Evolutionary conservation across 1,140 invertebrate species (phyloP).

Genomic region (Chironomus tepperi): DNA sequence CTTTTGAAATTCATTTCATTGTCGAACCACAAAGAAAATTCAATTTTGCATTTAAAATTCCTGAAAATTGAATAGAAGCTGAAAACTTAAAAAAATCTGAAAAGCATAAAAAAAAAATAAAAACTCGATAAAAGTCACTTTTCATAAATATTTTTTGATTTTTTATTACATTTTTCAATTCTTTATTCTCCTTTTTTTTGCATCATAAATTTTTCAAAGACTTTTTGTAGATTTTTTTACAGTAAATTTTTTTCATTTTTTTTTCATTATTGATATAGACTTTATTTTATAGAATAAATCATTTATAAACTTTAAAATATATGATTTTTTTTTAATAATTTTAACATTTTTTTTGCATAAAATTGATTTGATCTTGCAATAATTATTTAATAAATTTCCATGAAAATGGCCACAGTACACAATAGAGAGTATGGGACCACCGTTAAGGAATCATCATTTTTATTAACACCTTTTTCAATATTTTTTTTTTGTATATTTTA

Average conservation of each 20-base stretch:
- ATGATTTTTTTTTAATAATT: conserved; percentile 3
- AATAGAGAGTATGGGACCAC: too few species aligned
- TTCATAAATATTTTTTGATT: conserved; percentile 24
- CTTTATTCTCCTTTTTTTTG: conserved; percentile 11
- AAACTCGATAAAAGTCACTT: background rate
- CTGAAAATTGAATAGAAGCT: background rate
- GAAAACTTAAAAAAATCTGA: background rate
- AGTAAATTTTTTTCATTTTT: background rate
- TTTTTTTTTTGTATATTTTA: background rate
- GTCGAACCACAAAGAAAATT: background rate
- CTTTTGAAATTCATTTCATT: background rate
- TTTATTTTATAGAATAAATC: conserved; percentile 1
- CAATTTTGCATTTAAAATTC: background rate
- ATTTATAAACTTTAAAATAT: conserved; percentile 22
- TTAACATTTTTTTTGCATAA: conserved; percentile 17
- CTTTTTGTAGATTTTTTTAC: conserved; percentile 22
- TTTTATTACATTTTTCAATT: conserved; percentile 20
- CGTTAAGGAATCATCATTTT: too few species aligned
- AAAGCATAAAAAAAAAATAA: background rate
- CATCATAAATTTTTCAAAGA: conserved; percentile 22
- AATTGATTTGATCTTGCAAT: conserved; percentile 23
- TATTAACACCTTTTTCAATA: background rate
- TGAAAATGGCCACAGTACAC: background rate
- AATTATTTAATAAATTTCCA: background rate
- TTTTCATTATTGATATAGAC: conserved; percentile 9